Base-by-base conservation (phyloP, 1,140 invertebrate genomes). In the Drosophila lacteicornis region DNA sequence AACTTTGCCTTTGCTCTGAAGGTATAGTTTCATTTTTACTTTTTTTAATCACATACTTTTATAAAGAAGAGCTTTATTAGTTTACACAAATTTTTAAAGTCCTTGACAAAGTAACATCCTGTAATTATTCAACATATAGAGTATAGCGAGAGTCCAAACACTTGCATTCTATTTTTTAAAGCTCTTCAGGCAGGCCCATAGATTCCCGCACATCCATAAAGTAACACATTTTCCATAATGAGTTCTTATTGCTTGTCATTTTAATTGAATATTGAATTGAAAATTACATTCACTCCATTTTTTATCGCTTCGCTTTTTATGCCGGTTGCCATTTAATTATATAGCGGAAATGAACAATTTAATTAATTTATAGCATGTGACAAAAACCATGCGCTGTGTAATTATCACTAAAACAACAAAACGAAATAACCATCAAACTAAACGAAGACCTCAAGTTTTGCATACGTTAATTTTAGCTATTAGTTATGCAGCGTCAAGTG, bases 261-360 rank as follows among this genome's bases (percentile, higher is more conserved):
- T 87, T 69, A 87, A 87, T 86, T 87, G 63, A 82, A 77, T 77
- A 60, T 57, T 73, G 51, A 69, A 82, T 76, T 45, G 49, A 68
- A 78, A 79, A 67, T 66, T 66, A 40, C 43, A 53, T 40, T 8
- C 45, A 69, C 19, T 2, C 13, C n/a, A 5, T 12, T 73, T 75
- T 63, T 63, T 53, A 27, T 33, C 12, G 12, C 13, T 36, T 38
- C 8, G 2, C n/a, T 25, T 56, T 22, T 60, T 45, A 56, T 60
- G 45, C 17, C 25, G 40, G 33, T 46, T 27, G 53, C 38, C 40
- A 69, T 82, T 87, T 86, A 86, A 86, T 86, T 86, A 87, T 75
- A 77, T 33, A 87, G 68, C 83, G 83, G 83, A 86, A 79, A 87
- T 86, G 53, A 87, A 73, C 80, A 87, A 87, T 87, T 87, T 82